Base-by-base conservation (phyloP, 2,888 invertebrate species). In the Orthosia gracilis region DNA sequence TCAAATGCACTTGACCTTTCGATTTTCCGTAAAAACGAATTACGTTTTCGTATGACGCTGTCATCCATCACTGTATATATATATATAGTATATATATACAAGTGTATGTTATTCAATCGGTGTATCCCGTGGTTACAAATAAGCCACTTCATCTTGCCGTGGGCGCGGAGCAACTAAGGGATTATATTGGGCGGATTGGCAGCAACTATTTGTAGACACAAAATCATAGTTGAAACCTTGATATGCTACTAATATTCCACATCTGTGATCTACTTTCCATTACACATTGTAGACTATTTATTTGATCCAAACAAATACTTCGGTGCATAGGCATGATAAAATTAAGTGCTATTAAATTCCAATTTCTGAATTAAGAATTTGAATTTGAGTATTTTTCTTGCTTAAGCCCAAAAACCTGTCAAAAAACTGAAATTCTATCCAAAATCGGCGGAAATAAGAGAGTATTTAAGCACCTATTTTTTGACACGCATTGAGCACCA, bases 131-230 rank as follows among this genome's bases (percentile, higher is more conserved):
- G 47, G 58, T 75, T 71, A 17, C 23, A 65, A 76, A 58, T 54
- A 65, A 54, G 49, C 76, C 66, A 63, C 54, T 69, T 73, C 4
- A 80, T 66, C 72, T 72, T n/a, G 7, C 40, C 68, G 71, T 71
- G 68, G 54, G 68, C 76, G 80, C 13, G 18, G 40, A 57, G 54
- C 64, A 45, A 70, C 68, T n/a, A 72, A 80, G 72, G 76, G 68
- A 80, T 86, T 70, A 80, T 71, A 74, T 79, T 66, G n/a, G 45
- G 64, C 68, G 40, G 45, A 77, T 66, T 64, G 61, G 55, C 63
- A 59, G n/a, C 23, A 18, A 79, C 79, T 80, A 77, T 77, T 80
- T 77, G 67, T 80, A 77, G 52, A 77, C 59, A 52, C 69, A 52
- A 65, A 59, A 69, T 73, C 68, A 72, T 47, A 66, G 40, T 54